phyloP scores from a whole-genome alignment of 1,140 invertebrate species.

The Ceratoteleas bidentatus region DNA sequence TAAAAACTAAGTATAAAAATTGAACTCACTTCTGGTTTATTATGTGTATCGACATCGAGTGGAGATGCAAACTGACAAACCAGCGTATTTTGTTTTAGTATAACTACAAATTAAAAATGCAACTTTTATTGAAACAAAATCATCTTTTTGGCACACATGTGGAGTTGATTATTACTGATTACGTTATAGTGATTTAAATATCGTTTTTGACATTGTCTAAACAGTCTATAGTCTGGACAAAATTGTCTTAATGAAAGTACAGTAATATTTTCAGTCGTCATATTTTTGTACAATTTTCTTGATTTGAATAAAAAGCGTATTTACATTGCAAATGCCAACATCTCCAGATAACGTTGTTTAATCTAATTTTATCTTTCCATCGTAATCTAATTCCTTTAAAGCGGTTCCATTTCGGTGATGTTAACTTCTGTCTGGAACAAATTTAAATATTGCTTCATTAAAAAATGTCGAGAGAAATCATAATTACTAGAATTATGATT shows the following conservation, averaged over 20 bases:
- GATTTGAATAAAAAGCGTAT: constrained; percentile 74
- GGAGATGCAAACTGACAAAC: constrained; percentile 98
- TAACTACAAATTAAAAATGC: constrained; percentile 88
- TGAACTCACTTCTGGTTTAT: constrained; percentile 94
- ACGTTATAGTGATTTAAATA: too few species aligned
- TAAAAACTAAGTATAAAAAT: constrained; percentile 6
- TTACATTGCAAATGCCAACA: constrained; percentile 99
- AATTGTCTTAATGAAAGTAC: too few species aligned
- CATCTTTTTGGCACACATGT: too few species aligned
- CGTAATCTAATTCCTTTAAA: constrained; percentile 98
- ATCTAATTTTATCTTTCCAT: constrained; percentile 98
- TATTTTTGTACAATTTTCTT: too few species aligned
- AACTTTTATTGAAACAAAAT: too few species aligned
- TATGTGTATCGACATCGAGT: constrained; percentile 95
- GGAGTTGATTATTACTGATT: too few species aligned
- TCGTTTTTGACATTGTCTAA: too few species aligned
- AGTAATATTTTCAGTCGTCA: too few species aligned
- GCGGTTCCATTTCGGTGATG: constrained; percentile 99
- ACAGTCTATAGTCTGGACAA: too few species aligned
- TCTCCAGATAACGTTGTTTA: constrained; percentile 99
- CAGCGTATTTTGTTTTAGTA: constrained; percentile 92
- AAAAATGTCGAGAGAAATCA: too few species aligned
- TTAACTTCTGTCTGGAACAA: constrained; percentile 95
- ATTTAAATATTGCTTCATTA: too few species aligned
- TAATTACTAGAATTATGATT: too few species aligned